phyloP scores from a whole-genome alignment of 2,797 vertebrate genomes.

The Enteromius afrohamiltoni region DNA sequence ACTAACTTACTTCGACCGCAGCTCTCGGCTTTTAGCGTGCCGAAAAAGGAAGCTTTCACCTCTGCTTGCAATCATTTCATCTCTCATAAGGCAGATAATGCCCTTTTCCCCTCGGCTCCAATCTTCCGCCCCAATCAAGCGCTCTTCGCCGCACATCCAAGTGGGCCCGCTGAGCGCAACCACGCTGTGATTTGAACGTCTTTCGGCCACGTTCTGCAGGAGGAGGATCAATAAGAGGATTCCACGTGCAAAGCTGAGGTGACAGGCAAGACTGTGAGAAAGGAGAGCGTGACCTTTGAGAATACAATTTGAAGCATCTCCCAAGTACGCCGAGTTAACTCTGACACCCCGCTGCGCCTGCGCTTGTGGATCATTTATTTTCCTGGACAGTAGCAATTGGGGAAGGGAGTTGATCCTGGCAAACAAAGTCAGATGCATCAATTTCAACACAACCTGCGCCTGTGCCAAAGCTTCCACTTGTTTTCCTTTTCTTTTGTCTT shows the following conservation, averaged over 20 bases:
- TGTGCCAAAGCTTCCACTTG: constrained; percentile 63
- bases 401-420: constrained; percentile 61
- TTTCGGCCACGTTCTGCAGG: constrained; percentile 66
- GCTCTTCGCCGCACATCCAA: constrained; percentile 65
- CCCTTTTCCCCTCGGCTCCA: constrained; percentile 51
- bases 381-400: constrained; percentile 78
- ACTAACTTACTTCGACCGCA: constrained; percentile 66
- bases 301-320: constrained; percentile 78
- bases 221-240: constrained; percentile 77
- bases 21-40: constrained; percentile 72
- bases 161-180: constrained; percentile 56
- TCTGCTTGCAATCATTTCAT: constrained; percentile 70
- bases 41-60: constrained; percentile 64
- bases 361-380: constrained; percentile 79
- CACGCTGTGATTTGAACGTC: constrained; percentile 71
- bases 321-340: constrained; percentile 74
- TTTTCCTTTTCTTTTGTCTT: constrained; percentile 54
- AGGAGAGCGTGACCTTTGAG: constrained; percentile 81
- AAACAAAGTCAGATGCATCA: constrained; percentile 67
- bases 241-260: constrained; percentile 76
- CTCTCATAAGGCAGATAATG: constrained; percentile 72
- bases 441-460: constrained; percentile 62
- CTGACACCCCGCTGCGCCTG: constrained; percentile 72
- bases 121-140: constrained; percentile 65
- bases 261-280: constrained; percentile 75